A percentile compares a stretch with the other conserved stretches of the same genome.
These are phyloP conservation scores for Baccha elongata DNA, from an alignment of 2,888 invertebrate species.

Conservation along the genomic window DNA sequence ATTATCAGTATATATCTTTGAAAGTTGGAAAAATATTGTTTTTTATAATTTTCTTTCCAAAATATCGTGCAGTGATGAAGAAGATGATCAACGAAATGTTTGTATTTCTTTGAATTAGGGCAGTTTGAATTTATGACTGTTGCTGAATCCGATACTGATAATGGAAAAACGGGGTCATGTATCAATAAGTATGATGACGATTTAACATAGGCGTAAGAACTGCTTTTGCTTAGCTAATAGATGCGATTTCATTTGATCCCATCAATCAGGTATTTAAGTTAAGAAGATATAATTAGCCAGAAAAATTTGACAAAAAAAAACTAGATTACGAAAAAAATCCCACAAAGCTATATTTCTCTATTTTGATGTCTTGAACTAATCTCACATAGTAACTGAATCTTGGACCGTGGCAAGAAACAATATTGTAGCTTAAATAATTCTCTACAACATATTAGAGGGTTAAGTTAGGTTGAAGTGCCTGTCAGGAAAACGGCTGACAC, in stretches of 20 bases:
- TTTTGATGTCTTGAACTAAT: no score
- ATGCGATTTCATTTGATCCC: neutral
- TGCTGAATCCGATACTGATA: neutral
- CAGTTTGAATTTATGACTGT: conserved; percentile 47
- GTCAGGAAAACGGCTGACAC: no score
- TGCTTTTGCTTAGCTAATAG: neutral
- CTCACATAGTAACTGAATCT: no score
- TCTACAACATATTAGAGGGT: no score
- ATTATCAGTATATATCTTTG: conserved; percentile 41
- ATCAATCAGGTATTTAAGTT: no score
- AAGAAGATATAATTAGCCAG: no score
- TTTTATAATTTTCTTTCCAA: conserved; percentile 16
- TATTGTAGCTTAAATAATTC: no score
- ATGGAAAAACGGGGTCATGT: neutral
- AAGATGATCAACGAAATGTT: conserved; percentile 29
- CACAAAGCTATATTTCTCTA: no score
- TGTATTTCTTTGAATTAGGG: conserved; percentile 6
- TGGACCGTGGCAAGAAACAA: no score
- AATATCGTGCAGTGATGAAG: conserved; percentile 21
- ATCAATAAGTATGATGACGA: neutral
- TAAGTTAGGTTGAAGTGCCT: no score
- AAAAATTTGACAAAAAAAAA: no score
- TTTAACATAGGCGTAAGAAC: neutral
- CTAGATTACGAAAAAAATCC: no score
- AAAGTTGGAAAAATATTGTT: conserved; percentile 38